Base-by-base conservation (phyloP, 2,797 vertebrate species). In the Pseudocheirus occidentalis region DNA sequence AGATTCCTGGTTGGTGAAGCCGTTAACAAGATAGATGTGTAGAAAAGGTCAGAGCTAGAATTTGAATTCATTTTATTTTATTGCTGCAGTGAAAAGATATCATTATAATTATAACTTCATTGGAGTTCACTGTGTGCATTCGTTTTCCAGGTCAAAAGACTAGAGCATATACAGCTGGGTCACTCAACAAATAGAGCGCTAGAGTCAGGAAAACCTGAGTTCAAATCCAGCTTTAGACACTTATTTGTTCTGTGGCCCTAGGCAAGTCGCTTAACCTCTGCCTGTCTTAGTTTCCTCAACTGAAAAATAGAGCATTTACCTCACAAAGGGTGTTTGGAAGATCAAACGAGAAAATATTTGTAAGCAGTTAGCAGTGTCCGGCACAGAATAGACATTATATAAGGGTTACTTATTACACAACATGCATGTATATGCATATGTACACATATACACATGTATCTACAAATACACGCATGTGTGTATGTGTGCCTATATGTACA, bases 11-110 rank as follows among this genome's bases (percentile, higher is more conserved):
- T 97, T 97, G 96, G 97, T 93, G 95, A 97, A 98, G 98, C 96
- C 93, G 95, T 98, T 98, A 98, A 98, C 98, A 98, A 98, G 97
- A 97, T 97, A 96, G 95, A 98, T 96, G 98, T 94, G 96, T 96
- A 96, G 97, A 97, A 98, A 98, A 98, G 98, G 96, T 98, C 98
- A 98, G 95, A 98, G 91, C 90, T 97, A 97, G 96, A 98, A 97
- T 98, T 95, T 98, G 98, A 97, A 97, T 97, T 97, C 95, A 58
- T 53, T 97, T 94, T 97, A 97, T 98, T 97, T 97, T 96, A 91
- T 92, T 96, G 94, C 97, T 97, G 97, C 97, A 96, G 94, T 97
- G 95, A 97, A 94, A 95, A 97, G 93, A 81, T 81, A 81, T 81
- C 1, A 0, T 94, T 89, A 29, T 95, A 97, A 97, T 97, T 96